A percentile compares a stretch with the other conserved stretches of the same genome.
phyloP scores from a whole-genome alignment of 2,888 invertebrate species.

The Euproctis similis region DNA sequence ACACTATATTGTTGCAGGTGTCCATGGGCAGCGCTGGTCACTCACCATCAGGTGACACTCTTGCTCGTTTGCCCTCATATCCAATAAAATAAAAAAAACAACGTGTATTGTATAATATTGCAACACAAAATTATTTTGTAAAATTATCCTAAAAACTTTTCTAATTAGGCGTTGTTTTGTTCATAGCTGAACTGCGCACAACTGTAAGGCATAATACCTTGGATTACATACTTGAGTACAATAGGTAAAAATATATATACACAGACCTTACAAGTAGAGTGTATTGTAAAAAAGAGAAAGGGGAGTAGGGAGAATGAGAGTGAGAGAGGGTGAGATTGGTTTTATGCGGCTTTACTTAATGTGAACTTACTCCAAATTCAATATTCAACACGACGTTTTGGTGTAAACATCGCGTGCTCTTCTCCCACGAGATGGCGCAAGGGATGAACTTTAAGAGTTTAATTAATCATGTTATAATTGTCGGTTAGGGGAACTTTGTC shows the following conservation, averaged over 20 bases:
- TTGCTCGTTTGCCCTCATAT: no score
- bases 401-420: conserved; percentile 61
- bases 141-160: no score
- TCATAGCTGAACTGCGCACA: no score
- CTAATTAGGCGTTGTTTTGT: no score
- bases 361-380: conserved; percentile 57
- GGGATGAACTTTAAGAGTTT: conserved; percentile 15
- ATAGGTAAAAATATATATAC: neutral
- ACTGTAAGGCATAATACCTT: neutral
- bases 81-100: no score
- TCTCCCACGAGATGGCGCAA: conserved; percentile 27
- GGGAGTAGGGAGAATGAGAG: no score
- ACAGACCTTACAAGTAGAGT: no score
- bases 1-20: no score
- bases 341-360: conserved; percentile 37
- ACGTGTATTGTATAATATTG: no score
- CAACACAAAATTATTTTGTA: no score
- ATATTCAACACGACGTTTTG: conserved; percentile 66
- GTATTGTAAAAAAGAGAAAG: neutral
- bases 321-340: conserved; percentile 8
- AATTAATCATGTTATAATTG: conserved; percentile 14
- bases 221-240: neutral
- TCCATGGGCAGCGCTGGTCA: no score
- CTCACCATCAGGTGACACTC: no score
- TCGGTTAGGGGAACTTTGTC: conserved; percentile 6